Conservation (phyloP, 2,888 invertebrate species). For the Sinelater perroti region DNA sequence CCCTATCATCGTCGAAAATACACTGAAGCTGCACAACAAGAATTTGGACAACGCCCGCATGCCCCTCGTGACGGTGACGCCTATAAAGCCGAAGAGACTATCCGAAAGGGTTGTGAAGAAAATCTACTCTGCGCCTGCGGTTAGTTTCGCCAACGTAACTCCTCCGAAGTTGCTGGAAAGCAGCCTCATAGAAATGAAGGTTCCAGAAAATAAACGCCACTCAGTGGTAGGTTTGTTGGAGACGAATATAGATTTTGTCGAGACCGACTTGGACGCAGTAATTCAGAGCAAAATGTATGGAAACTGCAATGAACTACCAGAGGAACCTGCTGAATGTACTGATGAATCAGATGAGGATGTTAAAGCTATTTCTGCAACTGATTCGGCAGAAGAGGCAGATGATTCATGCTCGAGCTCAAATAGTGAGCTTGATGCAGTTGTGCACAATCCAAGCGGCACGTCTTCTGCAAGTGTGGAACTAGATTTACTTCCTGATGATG, state of each 20-base stretch:
- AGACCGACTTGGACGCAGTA: conserved; percentile 60
- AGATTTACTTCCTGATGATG: too few species aligned
- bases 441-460: too few species aligned
- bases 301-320: not conserved
- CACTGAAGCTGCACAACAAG: conserved; percentile 49
- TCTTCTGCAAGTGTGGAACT: too few species aligned
- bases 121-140: conserved; percentile 18
- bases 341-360: not conserved
- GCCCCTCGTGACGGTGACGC: conserved; percentile 11
- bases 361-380: not conserved
- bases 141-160: conserved; percentile 36
- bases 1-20: conserved; percentile 60
- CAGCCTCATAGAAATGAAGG: conserved; percentile 51
- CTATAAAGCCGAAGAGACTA: conserved; percentile 5
- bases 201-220: conserved; percentile 53
- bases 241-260: conserved; percentile 70
- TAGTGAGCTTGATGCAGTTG: too few species aligned
- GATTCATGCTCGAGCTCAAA: too few species aligned
- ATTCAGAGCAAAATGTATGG: conserved; percentile 19
- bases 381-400: not conserved
- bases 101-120: conserved; percentile 19
- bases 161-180: conserved; percentile 55
- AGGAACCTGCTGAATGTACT: not conserved
- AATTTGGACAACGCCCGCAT: conserved; percentile 51
- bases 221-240: conserved; percentile 65